Evolutionary conservation across 2,113 vertebrate species (phyloP), one percentile per base, ranked within the genome.

Genomic region (Corythaeola cristata): DNA sequence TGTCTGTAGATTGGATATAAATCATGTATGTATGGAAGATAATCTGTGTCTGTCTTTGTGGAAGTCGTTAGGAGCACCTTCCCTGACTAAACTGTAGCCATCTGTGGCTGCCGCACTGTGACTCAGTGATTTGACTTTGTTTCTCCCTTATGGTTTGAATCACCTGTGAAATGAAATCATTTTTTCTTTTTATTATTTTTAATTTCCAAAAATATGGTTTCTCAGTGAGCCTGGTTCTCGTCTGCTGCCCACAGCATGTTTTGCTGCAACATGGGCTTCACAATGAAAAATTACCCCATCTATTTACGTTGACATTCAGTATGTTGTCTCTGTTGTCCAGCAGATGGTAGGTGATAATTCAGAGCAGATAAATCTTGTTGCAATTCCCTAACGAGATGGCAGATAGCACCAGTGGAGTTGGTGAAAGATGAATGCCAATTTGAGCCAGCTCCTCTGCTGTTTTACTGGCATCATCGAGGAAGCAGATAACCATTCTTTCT

Each of bases 401-500:
- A 97, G 94, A 37, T 96, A 96, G 93, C 75, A 92, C 90, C 95
- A 88, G 82, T 18, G 88, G 71, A 58, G 64, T 22, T 90, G 88
- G 66, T 64, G 94, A 60, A 89, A 96, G 90, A 72, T 63, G 35
- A 90, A 24, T 44, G 52, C 14, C 58, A 4, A 8, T 69, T 56
- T 9, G 17, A 88, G 55, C 79, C 83, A 33, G 80, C 91, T 88
- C 85, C 64, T 90, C 75, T 64, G 2, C 3, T 21, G 30, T 12
- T 64, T 41, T 47, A 3, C n/a, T 58, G 86, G 21, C 62, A 52
- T 41, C 30, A 10, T 21, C 47, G 2, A 18, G 3, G 62, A 3
- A 67, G 78, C 82, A 71, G 27, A 84, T 58, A 84, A 24, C 85
- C 67, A n/a, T 85, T 56, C 92, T 76, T 88, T 76, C 88, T 69